Percentiles rank a stretch among this genome's conserved stretches.
phyloP scores from a whole-genome alignment of 2,888 invertebrate species.

The Tenthredo mesomela region DNA sequence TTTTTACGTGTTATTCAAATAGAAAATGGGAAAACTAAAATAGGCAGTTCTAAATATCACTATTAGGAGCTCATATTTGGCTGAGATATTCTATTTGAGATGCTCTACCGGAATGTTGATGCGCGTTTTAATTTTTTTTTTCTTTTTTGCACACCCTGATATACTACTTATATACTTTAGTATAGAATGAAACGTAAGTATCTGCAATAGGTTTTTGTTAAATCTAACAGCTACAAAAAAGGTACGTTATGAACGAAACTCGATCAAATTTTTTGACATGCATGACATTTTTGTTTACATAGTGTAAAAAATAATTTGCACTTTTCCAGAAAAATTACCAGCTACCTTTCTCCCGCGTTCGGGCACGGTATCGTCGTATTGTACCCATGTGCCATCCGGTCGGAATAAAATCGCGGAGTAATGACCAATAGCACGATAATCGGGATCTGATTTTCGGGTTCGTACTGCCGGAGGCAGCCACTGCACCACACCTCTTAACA shows the following conservation, averaged over 20 bases:
- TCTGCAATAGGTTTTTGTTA: background rate
- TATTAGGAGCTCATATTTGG: too few relatives aligned
- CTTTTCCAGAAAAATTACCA: background rate
- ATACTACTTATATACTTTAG: background rate
- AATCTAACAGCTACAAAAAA: background rate
- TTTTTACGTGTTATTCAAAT: too few relatives aligned
- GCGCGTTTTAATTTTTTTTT: too few relatives aligned
- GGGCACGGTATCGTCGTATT: background rate
- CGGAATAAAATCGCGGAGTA: background rate
- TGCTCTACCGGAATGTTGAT: too few relatives aligned
- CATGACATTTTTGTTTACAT: background rate
- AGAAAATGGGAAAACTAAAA: too few relatives aligned
- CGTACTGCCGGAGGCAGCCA: background rate
- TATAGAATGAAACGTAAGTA: background rate
- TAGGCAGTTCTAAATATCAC: too few relatives aligned
- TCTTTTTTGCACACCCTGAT: too few relatives aligned
- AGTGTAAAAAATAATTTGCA: background rate
- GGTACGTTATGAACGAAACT: background rate
- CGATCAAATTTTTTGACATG: background rate
- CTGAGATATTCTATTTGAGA: too few relatives aligned
- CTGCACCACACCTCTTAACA: background rate
- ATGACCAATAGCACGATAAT: background rate
- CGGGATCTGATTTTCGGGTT: background rate
- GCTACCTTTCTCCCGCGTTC: background rate
- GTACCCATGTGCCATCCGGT: constrained; percentile 1